Percentiles rank a stretch among this genome's conserved stretches.
phyloP scores from a whole-genome alignment of 1,140 invertebrate genomes.

The Hylyphantes graminicola region DNA sequence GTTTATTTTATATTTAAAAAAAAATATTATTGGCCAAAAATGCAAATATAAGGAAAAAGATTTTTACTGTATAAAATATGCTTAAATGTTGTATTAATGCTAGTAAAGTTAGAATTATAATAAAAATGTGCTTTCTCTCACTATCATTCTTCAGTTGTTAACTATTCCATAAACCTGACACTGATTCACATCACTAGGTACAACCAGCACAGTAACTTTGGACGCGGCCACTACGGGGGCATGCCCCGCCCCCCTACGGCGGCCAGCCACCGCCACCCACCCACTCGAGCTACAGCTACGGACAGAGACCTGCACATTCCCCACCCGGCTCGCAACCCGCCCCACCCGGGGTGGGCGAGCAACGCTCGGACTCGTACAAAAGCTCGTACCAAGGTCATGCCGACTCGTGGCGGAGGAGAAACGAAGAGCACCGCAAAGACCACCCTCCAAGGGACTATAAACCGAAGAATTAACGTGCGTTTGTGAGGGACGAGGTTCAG shows the following conservation, averaged over 20 bases:
- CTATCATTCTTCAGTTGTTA: no score
- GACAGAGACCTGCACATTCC: conserved; percentile 36
- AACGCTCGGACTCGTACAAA: conserved; percentile 17
- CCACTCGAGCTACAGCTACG: conserved; percentile 44
- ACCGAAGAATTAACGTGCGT: conserved; percentile 28
- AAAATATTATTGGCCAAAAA: no score
- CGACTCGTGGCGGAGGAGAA: conserved; percentile 58
- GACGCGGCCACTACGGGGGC: neutral
- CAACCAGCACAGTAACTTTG: no score
- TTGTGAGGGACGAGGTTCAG: no score
- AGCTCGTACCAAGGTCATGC: conserved; percentile 53
- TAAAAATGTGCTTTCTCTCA: no score
- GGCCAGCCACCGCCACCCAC: conserved; percentile 24
- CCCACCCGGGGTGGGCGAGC: conserved; percentile 26
- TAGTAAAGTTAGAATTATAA: no score
- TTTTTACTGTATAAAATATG: no score
- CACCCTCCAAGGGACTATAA: conserved; percentile 41
- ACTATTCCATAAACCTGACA: no score
- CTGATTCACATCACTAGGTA: no score
- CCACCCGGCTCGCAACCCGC: conserved; percentile 34
- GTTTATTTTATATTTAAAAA: no score
- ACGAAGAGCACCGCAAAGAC: conserved; percentile 34
- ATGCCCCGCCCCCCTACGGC: conserved; percentile 45
- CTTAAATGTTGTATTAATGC: no score
- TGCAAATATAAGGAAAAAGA: no score